Percentiles rank a stretch among this genome's conserved stretches.
Conservation (phyloP, 2,888 invertebrate genomes). For the Xestia xanthographa region DNA sequence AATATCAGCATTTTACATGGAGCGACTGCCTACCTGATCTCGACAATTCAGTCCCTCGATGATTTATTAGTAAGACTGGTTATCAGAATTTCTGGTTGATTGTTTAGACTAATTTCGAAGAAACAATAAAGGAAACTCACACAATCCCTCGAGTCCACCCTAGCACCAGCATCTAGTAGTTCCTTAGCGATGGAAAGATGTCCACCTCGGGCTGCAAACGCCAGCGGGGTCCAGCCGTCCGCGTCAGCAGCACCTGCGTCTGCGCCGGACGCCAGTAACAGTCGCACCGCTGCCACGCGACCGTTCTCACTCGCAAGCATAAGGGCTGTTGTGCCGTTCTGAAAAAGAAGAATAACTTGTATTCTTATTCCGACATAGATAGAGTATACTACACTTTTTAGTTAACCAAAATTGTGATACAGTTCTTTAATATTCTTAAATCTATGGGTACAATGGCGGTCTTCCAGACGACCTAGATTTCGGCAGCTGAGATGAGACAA, state of each 20-base stretch:
- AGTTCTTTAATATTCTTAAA: not conserved
- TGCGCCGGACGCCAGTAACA: slow-evolving; percentile 96
- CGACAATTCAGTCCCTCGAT: not conserved
- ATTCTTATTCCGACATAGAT: not conserved
- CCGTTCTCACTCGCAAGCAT: slow-evolving; percentile 97
- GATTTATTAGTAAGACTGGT: not conserved
- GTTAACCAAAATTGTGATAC: not conserved
- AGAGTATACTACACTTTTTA: not conserved
- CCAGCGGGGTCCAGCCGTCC: slow-evolving; percentile 97
- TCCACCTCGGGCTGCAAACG: slow-evolving; percentile 97
- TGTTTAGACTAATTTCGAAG: not conserved
- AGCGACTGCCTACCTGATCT: too few relatives aligned
- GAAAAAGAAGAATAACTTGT: slow-evolving; percentile 34
- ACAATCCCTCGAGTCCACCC: slow-evolving; percentile 96
- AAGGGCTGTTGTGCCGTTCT: slow-evolving; percentile 98
- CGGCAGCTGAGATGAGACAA: not conserved
- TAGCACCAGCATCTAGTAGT: slow-evolving; percentile 95
- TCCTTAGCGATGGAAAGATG: slow-evolving; percentile 95
- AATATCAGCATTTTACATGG: not conserved
- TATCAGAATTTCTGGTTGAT: not conserved
- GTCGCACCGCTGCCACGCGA: slow-evolving; percentile 94
- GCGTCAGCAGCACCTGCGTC: slow-evolving; percentile 97
- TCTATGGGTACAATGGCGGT: not conserved
- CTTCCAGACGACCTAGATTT: not conserved
- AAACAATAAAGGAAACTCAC: slow-evolving; percentile 86